Percentiles rank a stretch among this genome's conserved stretches.
Conservation (phyloP, 2,797 vertebrate genomes). For the Intellagama lesueurii region DNA sequence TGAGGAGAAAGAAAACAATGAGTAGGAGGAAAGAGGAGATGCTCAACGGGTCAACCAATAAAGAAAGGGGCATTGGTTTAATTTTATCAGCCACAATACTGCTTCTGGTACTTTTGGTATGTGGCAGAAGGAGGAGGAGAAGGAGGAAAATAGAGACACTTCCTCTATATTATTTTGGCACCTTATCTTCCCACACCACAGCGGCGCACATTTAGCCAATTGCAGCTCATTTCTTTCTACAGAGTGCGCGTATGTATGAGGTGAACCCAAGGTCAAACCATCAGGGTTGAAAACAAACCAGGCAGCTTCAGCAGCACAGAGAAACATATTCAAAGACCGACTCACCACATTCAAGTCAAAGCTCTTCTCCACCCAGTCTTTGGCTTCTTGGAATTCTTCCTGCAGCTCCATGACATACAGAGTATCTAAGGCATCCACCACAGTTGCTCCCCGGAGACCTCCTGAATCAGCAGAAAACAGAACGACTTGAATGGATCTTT, state of each 20-base stretch:
- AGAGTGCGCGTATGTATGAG: not conserved
- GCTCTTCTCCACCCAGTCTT: constrained; percentile 91
- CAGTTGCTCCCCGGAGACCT: constrained; percentile 92
- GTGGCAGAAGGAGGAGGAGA: not conserved
- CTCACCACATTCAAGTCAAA: constrained; percentile 93
- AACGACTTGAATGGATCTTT: not conserved
- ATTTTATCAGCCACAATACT: not conserved
- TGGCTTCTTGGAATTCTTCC: constrained; percentile 94
- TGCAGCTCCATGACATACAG: constrained; percentile 95
- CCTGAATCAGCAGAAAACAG: constrained; percentile 80
- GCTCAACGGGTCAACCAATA: not conserved
- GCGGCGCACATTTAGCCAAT: not conserved
- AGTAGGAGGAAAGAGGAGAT: not conserved
- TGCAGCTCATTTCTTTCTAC: not conserved
- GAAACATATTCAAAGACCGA: constrained; percentile 50
- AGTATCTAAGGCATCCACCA: constrained; percentile 95
- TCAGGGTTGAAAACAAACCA: constrained; percentile 12
- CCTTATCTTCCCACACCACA: not conserved
- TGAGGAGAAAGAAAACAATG: not conserved
- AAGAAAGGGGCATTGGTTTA: not conserved
- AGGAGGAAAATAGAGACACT: not conserved
- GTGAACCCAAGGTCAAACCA: not conserved
- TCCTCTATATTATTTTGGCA: not conserved
- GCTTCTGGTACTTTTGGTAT: no score
- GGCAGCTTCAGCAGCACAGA: not conserved